Evolutionary conservation across 2,888 invertebrate species (phyloP), one percentile per base, ranked within the genome.

Genomic region (Neoaliturus tenellus): DNA sequence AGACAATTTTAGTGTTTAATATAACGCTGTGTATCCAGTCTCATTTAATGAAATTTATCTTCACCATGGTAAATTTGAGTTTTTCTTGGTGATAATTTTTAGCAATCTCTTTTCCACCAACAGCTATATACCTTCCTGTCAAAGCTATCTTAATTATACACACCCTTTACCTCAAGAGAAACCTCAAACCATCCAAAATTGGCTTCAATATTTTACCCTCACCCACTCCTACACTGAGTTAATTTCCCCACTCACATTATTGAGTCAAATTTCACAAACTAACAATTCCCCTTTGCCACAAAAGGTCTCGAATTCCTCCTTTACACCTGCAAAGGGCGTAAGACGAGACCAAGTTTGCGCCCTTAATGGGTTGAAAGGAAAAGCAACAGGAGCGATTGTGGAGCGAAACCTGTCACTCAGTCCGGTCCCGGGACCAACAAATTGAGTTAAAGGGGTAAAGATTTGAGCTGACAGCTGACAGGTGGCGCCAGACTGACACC

Each of bases 391-490:
- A 28, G 75, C 44, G 75, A 48, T 48, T 75, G 75, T 48, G 25
- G 48, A 25, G 48, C 25, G 75, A 75, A 75, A 75, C 75, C 75
- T 48, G 75, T 75, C 75, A 75, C 35, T 71, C 71, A 71, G 2
- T 2, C 62, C 28, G 17, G 67, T 3, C 6, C 20, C 48, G 44
- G 71, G 39, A 33, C 28, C 25, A 20, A 75, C 75, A 75, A 75
- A 75, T 75, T 75, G 75, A 75, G 75, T 75, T 75, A 75, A 75
- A 75, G 75, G 75, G 75, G 75, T 75, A 75, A 39, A 71, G 71
- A 35, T 23, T 20, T 39, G 39, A 39, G 23, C 75, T 75, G 75
- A 75, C 75, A 75, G 75, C 48, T 75, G 75, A 75, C 75, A 31
- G 44, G 25, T 35, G 75, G 75, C 75, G 75, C 75, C 75, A 48